Evolutionary conservation across 2,113 vertebrate genomes (phyloP), one percentile per base, ranked within the genome.

Genomic region (Cyanocitta stelleri): DNA sequence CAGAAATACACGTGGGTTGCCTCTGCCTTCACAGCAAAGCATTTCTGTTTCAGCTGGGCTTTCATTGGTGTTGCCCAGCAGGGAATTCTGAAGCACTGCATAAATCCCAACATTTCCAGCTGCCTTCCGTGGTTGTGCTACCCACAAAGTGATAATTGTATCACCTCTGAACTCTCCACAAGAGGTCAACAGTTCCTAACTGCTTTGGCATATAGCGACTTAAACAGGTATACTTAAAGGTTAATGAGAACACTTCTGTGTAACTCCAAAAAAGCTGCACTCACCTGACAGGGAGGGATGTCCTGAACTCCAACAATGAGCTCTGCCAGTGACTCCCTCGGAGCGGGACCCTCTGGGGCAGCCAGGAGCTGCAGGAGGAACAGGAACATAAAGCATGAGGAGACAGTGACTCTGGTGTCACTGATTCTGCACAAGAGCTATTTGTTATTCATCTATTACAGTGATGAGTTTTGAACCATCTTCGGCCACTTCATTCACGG

Each of bases 271-370:
- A 33, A 14, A 72, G 33, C 2, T 41, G 39, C 35, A 54, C 89
- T 94, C 97, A 99, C 99, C 99, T 99, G 83, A 98, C 71, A 5
- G 99, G 98, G 44, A 98, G 90, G 33, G 98, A 98, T 2, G 98
- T 98, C 95, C 98, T 98, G 71, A 98, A 67, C 1, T 97, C 98
- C 93, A 99, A 85, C 87, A 98, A 55, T 0, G 99, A 97, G 15
- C 97, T 94, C 92, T 98, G 98, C 98, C 98, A 99, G 59, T 98
- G 98, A 78, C 85, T 97, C 13, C 85, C 96, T 87, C 96, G 97
- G 68, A 75, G 76, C 7, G 66, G 96, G 30, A 35, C 59, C n/a
- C 68, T 61, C 87, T 95, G 97, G 87, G 93, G 91, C 33, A 96
- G 88, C 48, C 97, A 56, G 15, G 97, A 90, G 44, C 99, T 99